Conservation (phyloP, 2,888 invertebrate genomes). For the Tillus elongatus region DNA sequence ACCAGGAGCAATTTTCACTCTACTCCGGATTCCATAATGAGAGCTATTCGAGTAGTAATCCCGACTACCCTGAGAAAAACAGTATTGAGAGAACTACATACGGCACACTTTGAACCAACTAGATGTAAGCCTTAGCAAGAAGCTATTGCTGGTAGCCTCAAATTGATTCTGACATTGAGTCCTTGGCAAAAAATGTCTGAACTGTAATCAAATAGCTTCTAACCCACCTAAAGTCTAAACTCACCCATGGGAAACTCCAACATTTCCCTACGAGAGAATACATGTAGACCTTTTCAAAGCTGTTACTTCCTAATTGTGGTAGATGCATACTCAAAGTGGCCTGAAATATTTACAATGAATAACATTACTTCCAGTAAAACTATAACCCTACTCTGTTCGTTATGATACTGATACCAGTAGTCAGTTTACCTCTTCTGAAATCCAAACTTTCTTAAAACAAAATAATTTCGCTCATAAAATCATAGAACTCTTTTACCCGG, state of each 20-base stretch:
- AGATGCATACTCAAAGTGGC: no score
- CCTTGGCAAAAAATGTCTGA: neutral
- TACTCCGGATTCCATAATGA: neutral
- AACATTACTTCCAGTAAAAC: no score
- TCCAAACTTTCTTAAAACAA: constrained; percentile 15
- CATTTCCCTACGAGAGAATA: neutral
- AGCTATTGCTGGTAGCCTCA: neutral
- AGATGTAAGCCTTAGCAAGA: neutral
- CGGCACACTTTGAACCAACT: neutral
- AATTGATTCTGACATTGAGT: neutral
- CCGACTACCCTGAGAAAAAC: neutral
- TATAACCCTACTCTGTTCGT: no score
- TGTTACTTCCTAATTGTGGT: no score
- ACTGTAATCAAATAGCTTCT: neutral
- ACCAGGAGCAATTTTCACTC: neutral
- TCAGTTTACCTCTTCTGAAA: constrained; percentile 14
- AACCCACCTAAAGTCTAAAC: neutral
- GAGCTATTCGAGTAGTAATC: neutral
- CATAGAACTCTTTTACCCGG: constrained; percentile 19
- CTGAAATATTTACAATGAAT: no score
- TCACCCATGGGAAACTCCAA: neutral
- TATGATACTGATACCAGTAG: constrained; percentile 8
- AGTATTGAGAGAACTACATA: constrained; percentile 1
- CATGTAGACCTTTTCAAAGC: no score
- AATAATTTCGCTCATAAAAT: constrained; percentile 19